phyloP scores from a whole-genome alignment of 1,140 invertebrate genomes.

The Zaprionus inermis region DNA sequence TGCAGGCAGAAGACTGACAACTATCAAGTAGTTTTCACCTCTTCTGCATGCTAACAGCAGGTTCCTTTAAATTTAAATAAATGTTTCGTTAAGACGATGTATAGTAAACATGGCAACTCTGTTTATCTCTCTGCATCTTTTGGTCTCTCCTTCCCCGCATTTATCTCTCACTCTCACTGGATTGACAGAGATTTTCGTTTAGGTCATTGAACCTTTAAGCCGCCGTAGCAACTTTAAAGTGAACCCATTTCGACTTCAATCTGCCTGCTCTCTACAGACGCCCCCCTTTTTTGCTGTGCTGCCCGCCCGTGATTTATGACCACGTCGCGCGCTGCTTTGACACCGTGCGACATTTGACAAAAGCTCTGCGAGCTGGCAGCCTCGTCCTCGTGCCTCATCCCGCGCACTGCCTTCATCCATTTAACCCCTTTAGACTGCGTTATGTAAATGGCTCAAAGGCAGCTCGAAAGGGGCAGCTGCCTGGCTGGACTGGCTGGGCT shows the following conservation, averaged over 20 bases:
- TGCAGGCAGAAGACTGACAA: too few species aligned
- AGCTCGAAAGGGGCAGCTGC: slow-evolving; percentile 2
- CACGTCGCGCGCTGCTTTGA: slow-evolving; percentile 73
- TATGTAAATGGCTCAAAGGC: slow-evolving; percentile 75
- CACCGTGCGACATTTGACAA: slow-evolving; percentile 79
- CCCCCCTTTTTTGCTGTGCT: slow-evolving; percentile 34
- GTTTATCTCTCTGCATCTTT: background rate
- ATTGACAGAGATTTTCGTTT: background rate
- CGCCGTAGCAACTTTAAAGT: slow-evolving; percentile 40
- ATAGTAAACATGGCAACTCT: too few species aligned
- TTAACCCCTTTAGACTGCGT: slow-evolving; percentile 19
- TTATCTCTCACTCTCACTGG: background rate
- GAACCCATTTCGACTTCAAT: slow-evolving; percentile 28
- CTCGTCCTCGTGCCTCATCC: background rate
- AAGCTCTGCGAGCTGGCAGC: slow-evolving; percentile 53
- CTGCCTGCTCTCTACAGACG: slow-evolving; percentile 1
- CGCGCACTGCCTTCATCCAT: background rate
- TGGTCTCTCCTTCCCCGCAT: background rate
- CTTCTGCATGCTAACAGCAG: too few species aligned
- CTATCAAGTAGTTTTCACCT: too few species aligned
- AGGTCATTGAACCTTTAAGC: slow-evolving; percentile 65
- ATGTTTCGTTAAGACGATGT: too few species aligned
- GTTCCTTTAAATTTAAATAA: too few species aligned
- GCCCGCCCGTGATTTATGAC: slow-evolving; percentile 71
- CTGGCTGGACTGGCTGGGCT: slow-evolving; percentile 11